A percentile compares a stretch with the other conserved stretches of the same genome.
Evolutionary conservation across 2,797 vertebrate species (phyloP).

Genomic region (Parambassis ranga): DNA sequence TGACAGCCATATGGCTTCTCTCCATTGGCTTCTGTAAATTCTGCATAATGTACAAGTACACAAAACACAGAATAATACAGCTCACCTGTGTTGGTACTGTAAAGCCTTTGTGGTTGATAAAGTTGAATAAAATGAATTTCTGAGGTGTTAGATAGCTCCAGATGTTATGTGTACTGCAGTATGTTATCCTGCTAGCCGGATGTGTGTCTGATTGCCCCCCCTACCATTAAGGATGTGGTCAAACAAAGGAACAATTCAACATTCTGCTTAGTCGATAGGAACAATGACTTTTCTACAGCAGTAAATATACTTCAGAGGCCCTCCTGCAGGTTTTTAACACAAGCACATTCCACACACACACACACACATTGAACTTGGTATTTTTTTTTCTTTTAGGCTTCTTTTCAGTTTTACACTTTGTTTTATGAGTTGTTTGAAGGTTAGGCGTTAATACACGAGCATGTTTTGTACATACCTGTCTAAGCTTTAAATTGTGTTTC

Average conservation of each 20-base stretch:
- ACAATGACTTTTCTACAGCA: conserved; percentile 62
- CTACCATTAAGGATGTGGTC: conserved; percentile 69
- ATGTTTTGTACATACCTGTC: not conserved
- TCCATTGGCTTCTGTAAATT: not conserved
- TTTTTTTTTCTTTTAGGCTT: not conserved
- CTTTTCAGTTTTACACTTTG: not conserved
- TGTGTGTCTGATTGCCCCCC: conserved; percentile 42
- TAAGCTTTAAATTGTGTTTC: not conserved
- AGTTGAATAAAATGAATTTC: not conserved
- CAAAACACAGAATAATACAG: no score
- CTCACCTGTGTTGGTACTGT: not conserved
- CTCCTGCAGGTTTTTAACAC: conserved; percentile 53
- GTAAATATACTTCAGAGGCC: conserved; percentile 54
- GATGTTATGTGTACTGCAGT: conserved; percentile 15
- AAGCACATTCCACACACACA: conserved; percentile 52
- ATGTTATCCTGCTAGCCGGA: conserved; percentile 52
- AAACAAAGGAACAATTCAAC: conserved; percentile 75
- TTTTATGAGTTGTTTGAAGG: not conserved
- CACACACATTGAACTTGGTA: not conserved
- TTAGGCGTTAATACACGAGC: not conserved
- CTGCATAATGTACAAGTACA: no score
- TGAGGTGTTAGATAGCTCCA: conserved; percentile 9
- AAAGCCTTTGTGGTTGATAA: not conserved
- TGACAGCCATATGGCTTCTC: no score
- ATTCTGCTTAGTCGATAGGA: conserved; percentile 42